phyloP scores from a whole-genome alignment of 2,888 invertebrate species.

The Tortrix viridana region DNA sequence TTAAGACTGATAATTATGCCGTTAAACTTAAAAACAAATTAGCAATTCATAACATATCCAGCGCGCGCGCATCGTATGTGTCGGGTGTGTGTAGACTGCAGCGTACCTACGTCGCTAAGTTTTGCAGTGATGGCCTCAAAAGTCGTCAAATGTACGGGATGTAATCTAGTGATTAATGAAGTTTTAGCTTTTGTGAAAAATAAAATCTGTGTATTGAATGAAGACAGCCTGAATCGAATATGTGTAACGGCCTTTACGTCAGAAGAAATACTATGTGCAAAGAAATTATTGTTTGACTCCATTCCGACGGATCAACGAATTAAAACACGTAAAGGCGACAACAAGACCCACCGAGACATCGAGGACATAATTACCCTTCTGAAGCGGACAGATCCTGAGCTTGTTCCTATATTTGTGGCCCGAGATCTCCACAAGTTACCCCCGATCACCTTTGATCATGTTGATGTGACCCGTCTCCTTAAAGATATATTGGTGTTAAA shows the following conservation, averaged over 20 bases:
- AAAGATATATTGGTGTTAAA: too few species aligned
- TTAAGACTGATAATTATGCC: too few species aligned
- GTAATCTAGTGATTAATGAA: slow-evolving; percentile 29
- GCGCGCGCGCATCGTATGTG: background rate
- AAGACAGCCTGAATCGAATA: slow-evolving; percentile 20
- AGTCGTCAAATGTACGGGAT: slow-evolving; percentile 15
- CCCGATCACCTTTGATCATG: too few species aligned
- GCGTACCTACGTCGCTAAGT: background rate
- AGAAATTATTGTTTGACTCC: slow-evolving; percentile 21
- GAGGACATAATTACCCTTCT: too few species aligned
- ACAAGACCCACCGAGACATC: too few species aligned
- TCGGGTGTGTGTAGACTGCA: background rate
- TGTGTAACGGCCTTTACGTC: slow-evolving; percentile 26
- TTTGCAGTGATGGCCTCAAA: slow-evolving; percentile 8
- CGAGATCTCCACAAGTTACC: too few species aligned
- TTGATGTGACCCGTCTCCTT: too few species aligned
- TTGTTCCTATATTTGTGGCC: too few species aligned
- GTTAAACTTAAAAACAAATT: too few species aligned
- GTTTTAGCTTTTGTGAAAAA: slow-evolving; percentile 29
- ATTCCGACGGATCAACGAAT: slow-evolving; percentile 22
- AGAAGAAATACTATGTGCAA: slow-evolving; percentile 22
- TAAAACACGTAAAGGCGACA: too few species aligned
- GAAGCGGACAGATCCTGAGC: too few species aligned
- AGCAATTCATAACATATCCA: too few species aligned
- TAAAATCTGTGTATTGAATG: slow-evolving; percentile 31